Evolutionary conservation across 2,797 vertebrate genomes (phyloP), one percentile per base, ranked within the genome.

Genomic region (Tragelaphus eurycerus): DNA sequence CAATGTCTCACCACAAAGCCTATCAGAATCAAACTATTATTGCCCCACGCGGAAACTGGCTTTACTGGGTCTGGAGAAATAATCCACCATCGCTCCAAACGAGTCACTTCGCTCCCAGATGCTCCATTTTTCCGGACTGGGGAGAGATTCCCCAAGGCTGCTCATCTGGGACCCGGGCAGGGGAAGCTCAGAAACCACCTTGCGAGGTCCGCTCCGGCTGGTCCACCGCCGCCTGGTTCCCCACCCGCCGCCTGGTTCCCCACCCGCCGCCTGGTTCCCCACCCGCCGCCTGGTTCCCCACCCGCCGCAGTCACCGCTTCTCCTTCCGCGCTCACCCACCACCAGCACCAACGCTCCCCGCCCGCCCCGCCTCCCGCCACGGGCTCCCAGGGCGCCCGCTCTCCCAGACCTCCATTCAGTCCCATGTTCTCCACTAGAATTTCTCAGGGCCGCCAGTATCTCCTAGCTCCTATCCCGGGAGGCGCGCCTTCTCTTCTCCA

Each of bases 291-390:
- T 38, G 16, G 38, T 27, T 86, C 59, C 29, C 6, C 78, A 1
- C 38, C 0, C 23, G 59, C 2, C 8, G 4, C 62, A 15, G 23
- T 48, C 19, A 4, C 34, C 48, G 21, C n/a, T 50, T 6, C 0
- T 74, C 90, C 43, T 46, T 14, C 64, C 1, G 23, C 13, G 17
- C 81, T n/a, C 90, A 12, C 23, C 60, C 0, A 81, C 54, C 87
- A 52, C 86, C 76, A 60, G 81, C 34, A 48, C 79, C 87, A 15
- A 60, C 1, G 27, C 60, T 87, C 90, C 15, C 62, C 3, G 48
- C 0, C 43, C 27, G 16, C 21, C 29, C n/a, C 21, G 27, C n/a
- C n/a, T 34, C 27, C 79, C n/a, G 50, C 9, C 9, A 12, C 59
- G 0, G 15, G n/a, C 52, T 57, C 55, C n/a, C 50, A 4, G 81